A percentile compares a stretch with the other conserved stretches of the same genome.
phyloP scores from a whole-genome alignment of 2,888 invertebrate species.

The Gastracanthus pulcherrimus region DNA sequence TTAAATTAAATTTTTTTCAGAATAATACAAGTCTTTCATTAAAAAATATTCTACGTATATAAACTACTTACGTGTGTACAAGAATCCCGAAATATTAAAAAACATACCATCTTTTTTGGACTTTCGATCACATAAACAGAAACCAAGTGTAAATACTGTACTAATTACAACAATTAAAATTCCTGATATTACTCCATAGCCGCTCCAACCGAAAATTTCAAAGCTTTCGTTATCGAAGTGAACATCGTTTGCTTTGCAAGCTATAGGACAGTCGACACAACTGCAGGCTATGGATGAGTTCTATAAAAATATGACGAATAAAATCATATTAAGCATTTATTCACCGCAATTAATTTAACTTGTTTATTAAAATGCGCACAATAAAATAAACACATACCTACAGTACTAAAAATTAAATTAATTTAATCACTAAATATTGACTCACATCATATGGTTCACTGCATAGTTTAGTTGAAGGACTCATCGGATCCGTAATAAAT shows the following conservation, averaged over 20 bases:
- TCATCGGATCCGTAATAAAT: conserved; percentile 71
- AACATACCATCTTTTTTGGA: not conserved
- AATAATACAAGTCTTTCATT: too few species aligned
- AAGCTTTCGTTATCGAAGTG: conserved; percentile 77
- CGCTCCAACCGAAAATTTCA: conserved; percentile 82
- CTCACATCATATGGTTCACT: conserved; percentile 80
- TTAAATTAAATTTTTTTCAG: too few species aligned
- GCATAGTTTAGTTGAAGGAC: conserved; percentile 79
- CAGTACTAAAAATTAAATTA: too few species aligned
- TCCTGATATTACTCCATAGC: conserved; percentile 82
- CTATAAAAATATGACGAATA: conserved; percentile 62
- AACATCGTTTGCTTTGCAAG: conserved; percentile 79
- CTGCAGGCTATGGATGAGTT: conserved; percentile 83
- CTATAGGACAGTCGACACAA: conserved; percentile 86
- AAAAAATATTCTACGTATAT: too few species aligned
- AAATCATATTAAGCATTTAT: not conserved
- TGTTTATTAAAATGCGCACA: too few species aligned
- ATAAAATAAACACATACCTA: too few species aligned
- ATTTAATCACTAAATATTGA: not conserved
- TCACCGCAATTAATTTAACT: too few species aligned
- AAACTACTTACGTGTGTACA: too few species aligned
- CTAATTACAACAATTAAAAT: conserved; percentile 79
- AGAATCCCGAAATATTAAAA: too few species aligned
- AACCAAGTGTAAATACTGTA: conserved; percentile 32
- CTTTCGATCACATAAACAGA: not conserved